Percentiles rank a stretch among this genome's conserved stretches.
phyloP scores from a whole-genome alignment of 2,888 invertebrate species.

The Mesorhabditis belari region DNA sequence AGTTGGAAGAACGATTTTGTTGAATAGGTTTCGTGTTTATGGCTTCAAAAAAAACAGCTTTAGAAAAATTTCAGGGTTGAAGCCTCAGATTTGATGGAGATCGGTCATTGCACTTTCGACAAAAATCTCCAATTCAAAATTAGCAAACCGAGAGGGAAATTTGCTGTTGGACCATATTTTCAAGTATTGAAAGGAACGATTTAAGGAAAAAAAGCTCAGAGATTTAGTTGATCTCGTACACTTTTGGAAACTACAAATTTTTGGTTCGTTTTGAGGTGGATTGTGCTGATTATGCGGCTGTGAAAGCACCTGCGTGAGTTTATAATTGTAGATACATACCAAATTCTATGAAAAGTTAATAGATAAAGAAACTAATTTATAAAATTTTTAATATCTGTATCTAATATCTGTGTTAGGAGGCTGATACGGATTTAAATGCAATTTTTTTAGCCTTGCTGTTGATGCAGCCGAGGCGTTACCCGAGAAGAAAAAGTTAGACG shows the following conservation, averaged over 20 bases:
- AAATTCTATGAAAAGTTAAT: neutral
- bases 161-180: slow-evolving; percentile 50
- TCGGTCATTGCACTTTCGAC: slow-evolving; percentile 45
- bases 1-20: slow-evolving; percentile 50
- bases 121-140: slow-evolving; percentile 44
- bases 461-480: slow-evolving; percentile 37
- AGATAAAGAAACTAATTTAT: neutral
- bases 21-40: slow-evolving; percentile 33
- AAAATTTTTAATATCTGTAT: neutral
- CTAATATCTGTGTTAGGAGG: no score
- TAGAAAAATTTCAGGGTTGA: slow-evolving; percentile 39
- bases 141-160: slow-evolving; percentile 44
- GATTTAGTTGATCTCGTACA: slow-evolving; percentile 44
- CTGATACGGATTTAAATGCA: slow-evolving; percentile 1
- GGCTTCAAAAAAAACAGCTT: neutral
- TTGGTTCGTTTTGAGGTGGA: slow-evolving; percentile 50
- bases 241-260: slow-evolving; percentile 48
- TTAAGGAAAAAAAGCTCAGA: neutral
- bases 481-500: slow-evolving; percentile 34
- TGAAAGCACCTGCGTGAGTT: slow-evolving; percentile 28
- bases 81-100: slow-evolving; percentile 50
- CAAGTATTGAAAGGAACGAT: slow-evolving; percentile 20
- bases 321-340: neutral
- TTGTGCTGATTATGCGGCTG: slow-evolving; percentile 50
- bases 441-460: slow-evolving; percentile 21